Evolutionary conservation across 2,888 invertebrate species (phyloP).

Genomic region (Schizotus pectinicornis): DNA sequence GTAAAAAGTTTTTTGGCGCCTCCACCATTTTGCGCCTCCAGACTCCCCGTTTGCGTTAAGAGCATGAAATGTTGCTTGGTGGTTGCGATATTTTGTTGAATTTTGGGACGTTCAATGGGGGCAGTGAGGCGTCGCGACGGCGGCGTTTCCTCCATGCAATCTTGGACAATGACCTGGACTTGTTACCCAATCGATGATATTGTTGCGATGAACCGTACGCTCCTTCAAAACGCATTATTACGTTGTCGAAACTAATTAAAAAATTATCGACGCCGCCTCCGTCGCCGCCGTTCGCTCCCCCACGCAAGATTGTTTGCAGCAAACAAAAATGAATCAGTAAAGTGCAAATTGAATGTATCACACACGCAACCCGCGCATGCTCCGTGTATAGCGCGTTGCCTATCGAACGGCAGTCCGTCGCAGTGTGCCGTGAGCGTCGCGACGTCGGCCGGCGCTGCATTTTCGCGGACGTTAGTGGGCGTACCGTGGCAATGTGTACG

Average conservation of each 20-base stretch:
- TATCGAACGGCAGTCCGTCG: constrained; percentile 46
- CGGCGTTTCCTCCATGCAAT: neutral
- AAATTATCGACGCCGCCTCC: neutral
- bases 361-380: constrained; percentile 38
- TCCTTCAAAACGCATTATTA: neutral
- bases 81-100: too few species aligned
- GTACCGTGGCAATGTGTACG: constrained; percentile 46
- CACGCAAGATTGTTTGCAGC: neutral
- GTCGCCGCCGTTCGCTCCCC: neutral
- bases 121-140: too few species aligned
- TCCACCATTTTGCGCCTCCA: too few species aligned
- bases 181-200: too few species aligned
- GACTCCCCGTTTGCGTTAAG: too few species aligned
- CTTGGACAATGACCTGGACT: constrained; percentile 1
- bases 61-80: too few species aligned
- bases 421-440: constrained; percentile 46
- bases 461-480: constrained; percentile 40
- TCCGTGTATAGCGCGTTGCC: constrained; percentile 30
- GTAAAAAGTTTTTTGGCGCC: too few species aligned
- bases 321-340: constrained; percentile 10
- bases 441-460: constrained; percentile 36
- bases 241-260: too few species aligned
- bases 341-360: neutral
- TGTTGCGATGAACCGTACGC: neutral
- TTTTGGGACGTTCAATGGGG: too few species aligned